Evolutionary conservation across 2,797 vertebrate species (phyloP).

Genomic region (Coregonus suidteri): DNA sequence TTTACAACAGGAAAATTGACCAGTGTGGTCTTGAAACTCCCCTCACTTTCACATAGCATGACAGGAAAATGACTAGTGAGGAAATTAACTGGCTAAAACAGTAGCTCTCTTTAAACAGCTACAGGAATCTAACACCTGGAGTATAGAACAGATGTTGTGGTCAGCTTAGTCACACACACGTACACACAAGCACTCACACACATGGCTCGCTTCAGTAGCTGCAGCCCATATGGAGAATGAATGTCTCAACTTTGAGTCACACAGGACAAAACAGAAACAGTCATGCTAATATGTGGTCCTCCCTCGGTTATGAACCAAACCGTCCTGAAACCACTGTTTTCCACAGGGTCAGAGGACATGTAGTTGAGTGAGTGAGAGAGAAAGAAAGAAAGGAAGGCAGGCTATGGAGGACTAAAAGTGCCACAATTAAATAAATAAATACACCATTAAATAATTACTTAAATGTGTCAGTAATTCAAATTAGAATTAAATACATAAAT

Average conservation of each 20-base stretch:
- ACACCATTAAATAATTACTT: no score
- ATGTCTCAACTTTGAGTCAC: constrained; percentile 58
- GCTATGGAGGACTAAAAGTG: no score
- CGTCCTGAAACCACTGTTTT: background rate
- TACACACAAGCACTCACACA: constrained; percentile 42
- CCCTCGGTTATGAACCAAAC: constrained; percentile 13
- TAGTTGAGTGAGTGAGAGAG: constrained; percentile 2
- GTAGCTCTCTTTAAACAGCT: constrained; percentile 32
- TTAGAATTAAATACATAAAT: no score
- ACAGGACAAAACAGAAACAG: constrained; percentile 38
- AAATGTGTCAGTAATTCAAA: no score
- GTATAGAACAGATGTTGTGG: constrained; percentile 49
- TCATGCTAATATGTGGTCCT: constrained; percentile 65
- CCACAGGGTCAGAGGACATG: background rate
- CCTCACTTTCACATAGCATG: background rate
- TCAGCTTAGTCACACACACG: constrained; percentile 13
- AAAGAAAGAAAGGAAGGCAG: no score
- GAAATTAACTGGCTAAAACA: constrained; percentile 34
- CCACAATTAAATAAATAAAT: no score
- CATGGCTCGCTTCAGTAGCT: background rate
- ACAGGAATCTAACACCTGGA: constrained; percentile 40
- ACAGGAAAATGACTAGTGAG: constrained; percentile 50
- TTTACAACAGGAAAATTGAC: background rate
- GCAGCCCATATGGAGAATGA: constrained; percentile 37
- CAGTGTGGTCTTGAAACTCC: background rate